Conservation (phyloP, 2,888 invertebrate species). For the Tupiocoris notatus region DNA sequence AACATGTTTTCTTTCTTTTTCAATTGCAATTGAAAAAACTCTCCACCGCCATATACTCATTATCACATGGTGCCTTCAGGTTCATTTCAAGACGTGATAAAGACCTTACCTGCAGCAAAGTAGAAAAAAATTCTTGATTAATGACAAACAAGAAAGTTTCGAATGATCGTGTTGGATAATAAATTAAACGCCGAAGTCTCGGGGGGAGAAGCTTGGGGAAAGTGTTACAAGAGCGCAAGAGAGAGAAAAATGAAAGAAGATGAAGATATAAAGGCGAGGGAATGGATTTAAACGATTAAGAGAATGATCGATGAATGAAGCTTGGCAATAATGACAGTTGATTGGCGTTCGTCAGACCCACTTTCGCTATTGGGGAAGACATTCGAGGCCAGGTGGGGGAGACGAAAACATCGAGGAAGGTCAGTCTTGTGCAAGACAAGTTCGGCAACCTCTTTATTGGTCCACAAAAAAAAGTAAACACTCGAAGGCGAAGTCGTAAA, state of each 20-base stretch:
- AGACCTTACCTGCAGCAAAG: conserved; percentile 29
- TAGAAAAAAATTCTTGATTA: conserved; percentile 12
- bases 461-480: neutral
- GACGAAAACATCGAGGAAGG: conserved; percentile 20
- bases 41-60: no score
- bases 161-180: conserved; percentile 14
- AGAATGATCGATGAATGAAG: conserved; percentile 30
- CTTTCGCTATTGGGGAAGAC: conserved; percentile 24
- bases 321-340: conserved; percentile 30
- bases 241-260: neutral
- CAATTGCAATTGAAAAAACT: no score
- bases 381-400: conserved; percentile 1
- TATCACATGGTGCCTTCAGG: no score
- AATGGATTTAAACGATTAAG: conserved; percentile 18
- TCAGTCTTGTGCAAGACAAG: conserved; percentile 14
- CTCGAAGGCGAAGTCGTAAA: neutral
- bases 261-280: neutral
- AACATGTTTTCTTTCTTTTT: no score
- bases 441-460: conserved; percentile 3
- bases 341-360: conserved; percentile 11
- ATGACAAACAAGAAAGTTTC: conserved; percentile 4
- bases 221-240: neutral
- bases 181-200: neutral
- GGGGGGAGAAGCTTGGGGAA: neutral
- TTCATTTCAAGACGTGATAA: neutral